Percentiles rank a stretch among this genome's conserved stretches.
These are phyloP conservation scores for Frankliniella intonsa DNA, from an alignment of 2,888 invertebrate species.

Conservation along the genomic window DNA sequence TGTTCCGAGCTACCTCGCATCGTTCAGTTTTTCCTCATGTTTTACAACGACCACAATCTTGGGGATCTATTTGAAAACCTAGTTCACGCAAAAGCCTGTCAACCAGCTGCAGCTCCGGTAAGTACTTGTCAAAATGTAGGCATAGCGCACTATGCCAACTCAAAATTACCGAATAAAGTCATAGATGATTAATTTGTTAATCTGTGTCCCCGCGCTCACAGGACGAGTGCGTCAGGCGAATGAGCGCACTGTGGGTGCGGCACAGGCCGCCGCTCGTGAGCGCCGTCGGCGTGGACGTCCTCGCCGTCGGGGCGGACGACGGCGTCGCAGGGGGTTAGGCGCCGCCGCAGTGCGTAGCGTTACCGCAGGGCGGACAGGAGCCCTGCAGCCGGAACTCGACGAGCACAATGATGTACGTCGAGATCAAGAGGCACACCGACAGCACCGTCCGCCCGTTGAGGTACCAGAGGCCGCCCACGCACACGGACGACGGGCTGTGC, in stretches of 20 bases:
- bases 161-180: too few relatives aligned
- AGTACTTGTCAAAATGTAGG: constrained; percentile 43
- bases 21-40: constrained; percentile 87
- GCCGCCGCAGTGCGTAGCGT: too few relatives aligned
- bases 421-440: background rate
- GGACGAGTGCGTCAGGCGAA: too few relatives aligned
- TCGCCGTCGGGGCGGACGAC: too few relatives aligned
- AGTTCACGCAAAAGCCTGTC: constrained; percentile 79
- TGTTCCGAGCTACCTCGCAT: constrained; percentile 77
- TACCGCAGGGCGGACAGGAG: too few relatives aligned
- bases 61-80: constrained; percentile 92
- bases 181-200: too few relatives aligned
- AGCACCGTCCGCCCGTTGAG: background rate
- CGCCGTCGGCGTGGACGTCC: too few relatives aligned
- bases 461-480: background rate
- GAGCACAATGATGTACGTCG: background rate
- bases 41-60: constrained; percentile 89
- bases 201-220: too few relatives aligned
- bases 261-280: too few relatives aligned
- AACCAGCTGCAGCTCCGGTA: constrained; percentile 65
- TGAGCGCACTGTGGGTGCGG: too few relatives aligned
- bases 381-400: background rate
- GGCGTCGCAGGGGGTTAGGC: too few relatives aligned
- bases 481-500: background rate
- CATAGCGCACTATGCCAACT: too few relatives aligned